These are phyloP conservation scores for Anguilla pacifica DNA, from an alignment of 2,797 vertebrate genomes.

Conservation along the genomic window DNA sequence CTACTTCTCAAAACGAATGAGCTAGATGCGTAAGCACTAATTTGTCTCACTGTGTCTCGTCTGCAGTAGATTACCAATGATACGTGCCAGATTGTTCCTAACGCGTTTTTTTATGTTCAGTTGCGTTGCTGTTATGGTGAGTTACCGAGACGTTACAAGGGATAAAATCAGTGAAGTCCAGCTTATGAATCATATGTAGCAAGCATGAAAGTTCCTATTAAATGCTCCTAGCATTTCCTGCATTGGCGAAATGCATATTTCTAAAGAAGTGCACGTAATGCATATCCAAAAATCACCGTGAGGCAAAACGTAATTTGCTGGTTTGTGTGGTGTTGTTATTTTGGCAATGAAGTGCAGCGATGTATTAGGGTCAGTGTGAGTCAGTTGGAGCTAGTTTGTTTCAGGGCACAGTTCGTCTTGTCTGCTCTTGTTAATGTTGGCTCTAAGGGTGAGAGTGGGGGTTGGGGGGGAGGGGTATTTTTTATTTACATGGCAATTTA, in stretches of 20 bases:
- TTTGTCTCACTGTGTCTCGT: neutral
- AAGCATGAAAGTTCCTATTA: neutral
- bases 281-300: neutral
- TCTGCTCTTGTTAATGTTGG: slow-evolving; percentile 48
- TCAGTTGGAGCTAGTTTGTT: slow-evolving; percentile 48
- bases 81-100: neutral
- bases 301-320: neutral
- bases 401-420: slow-evolving; percentile 40
- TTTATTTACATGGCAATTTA: slow-evolving; percentile 43
- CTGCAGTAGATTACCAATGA: neutral
- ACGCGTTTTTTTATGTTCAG: neutral
- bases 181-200: neutral
- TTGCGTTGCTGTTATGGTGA: neutral
- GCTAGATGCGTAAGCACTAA: neutral
- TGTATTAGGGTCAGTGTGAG: slow-evolving; percentile 59
- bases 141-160: neutral
- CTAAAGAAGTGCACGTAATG: neutral
- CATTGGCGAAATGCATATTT: neutral
- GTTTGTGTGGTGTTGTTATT: slow-evolving; percentile 47
- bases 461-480: slow-evolving; percentile 41
- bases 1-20: neutral
- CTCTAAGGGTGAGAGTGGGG: slow-evolving; percentile 21
- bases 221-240: neutral
- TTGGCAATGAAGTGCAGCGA: slow-evolving; percentile 53
- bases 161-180: neutral